A percentile compares a stretch with the other conserved stretches of the same genome.
phyloP scores from a whole-genome alignment of 2,888 invertebrate genomes.

The Apodemia duryi region DNA sequence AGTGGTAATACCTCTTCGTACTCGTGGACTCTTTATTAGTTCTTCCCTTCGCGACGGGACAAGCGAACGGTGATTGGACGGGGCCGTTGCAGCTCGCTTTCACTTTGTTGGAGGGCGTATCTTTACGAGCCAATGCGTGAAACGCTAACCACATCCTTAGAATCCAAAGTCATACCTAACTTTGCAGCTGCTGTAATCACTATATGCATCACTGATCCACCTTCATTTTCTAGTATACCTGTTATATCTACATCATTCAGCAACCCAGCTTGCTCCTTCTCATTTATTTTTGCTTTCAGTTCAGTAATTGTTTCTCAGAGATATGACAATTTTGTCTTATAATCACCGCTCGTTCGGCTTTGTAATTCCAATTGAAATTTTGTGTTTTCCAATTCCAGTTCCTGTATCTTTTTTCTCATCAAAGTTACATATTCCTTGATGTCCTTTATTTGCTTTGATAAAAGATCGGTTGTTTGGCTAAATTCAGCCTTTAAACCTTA shows the following conservation, averaged over 20 bases:
- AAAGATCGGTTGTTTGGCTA: not conserved
- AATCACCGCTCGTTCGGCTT: not conserved
- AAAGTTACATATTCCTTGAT: not conserved
- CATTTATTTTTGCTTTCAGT: not conserved
- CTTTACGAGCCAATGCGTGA: not conserved
- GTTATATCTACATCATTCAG: slow-evolving; percentile 9
- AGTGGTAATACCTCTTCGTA: slow-evolving; percentile 1
- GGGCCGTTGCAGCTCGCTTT: not conserved
- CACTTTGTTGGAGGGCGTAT: not conserved
- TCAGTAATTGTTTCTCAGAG: not conserved
- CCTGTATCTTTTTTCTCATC: not conserved
- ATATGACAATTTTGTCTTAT: not conserved
- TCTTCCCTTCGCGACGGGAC: not conserved
- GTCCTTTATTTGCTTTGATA: not conserved
- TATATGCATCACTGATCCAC: slow-evolving; percentile 1
- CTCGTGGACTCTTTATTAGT: not conserved
- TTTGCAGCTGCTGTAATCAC: slow-evolving; percentile 6
- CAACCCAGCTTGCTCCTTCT: not conserved
- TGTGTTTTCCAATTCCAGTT: not conserved
- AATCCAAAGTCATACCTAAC: slow-evolving; percentile 1
- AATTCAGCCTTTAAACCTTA: not conserved
- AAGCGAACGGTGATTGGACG: not conserved
- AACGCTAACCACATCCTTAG: not conserved
- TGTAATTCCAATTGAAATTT: not conserved
- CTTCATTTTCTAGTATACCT: not conserved